Evolutionary conservation across 2,797 vertebrate genomes (phyloP).

Genomic region (Acomys russatus): DNA sequence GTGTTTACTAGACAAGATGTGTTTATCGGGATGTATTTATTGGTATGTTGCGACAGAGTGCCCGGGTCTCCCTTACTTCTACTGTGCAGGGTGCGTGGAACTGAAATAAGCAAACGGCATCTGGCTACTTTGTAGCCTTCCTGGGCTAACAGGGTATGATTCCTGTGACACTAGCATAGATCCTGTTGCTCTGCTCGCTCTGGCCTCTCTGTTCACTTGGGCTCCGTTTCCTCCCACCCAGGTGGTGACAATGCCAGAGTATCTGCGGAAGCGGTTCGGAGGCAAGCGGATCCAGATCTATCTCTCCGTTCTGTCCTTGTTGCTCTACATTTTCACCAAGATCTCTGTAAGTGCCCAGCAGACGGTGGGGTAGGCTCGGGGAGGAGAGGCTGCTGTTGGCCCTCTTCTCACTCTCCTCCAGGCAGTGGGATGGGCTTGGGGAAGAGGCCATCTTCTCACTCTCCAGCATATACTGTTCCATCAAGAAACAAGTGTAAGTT

Average conservation of each 20-base stretch:
- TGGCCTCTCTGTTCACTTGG: background rate
- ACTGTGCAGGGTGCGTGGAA: background rate
- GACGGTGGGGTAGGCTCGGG: rapidly evolving
- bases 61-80: background rate
- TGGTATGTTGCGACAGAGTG: background rate
- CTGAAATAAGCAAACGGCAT: background rate
- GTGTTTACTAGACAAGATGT: background rate
- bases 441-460: background rate
- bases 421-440: rapidly evolving
- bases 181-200: background rate
- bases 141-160: background rate
- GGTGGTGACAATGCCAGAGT: slow-evolving; percentile 99
- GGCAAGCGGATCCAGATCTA: slow-evolving; percentile 96
- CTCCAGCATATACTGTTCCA: background rate
- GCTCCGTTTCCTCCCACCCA: slow-evolving; percentile 77
- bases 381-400: background rate
- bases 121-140: background rate
- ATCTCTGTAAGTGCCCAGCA: slow-evolving; percentile 94
- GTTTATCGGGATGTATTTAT: background rate
- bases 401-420: background rate
- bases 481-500: background rate
- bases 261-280: slow-evolving; percentile 96
- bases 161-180: background rate
- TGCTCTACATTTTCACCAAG: slow-evolving; percentile 97
- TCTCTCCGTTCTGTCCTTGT: slow-evolving; percentile 95